Base-by-base conservation (phyloP, 1,140 invertebrate genomes). In the Monochamus saltuarius region DNA sequence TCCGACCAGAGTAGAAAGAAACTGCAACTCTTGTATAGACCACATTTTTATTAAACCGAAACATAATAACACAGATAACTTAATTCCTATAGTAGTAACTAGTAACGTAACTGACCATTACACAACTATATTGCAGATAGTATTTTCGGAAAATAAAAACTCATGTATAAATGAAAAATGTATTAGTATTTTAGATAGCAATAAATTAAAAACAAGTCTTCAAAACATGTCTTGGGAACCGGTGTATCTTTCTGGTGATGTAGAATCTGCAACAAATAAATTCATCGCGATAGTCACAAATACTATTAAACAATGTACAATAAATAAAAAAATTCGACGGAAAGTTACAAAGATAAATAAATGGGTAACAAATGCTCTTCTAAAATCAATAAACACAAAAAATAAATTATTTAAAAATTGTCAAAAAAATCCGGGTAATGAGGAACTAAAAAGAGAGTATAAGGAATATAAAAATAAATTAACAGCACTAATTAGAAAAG, bases 371-470 rank as follows among this genome's bases (percentile, higher is more conserved):
- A 45, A 45, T 10, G 42, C 42, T 7, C 7, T 45, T 9, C 9
- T 45, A 7, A 45, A 45, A 14, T 45, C 42, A 11, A 45, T 7
- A 45, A 45, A 45, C 16, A 45, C 42, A 11, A 45, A 45, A 45
- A 45, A 45, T 45, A 14, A 45, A 10, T 11, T 45, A 14, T 45
- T 11, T 45, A 45, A 45, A 45, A 45, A 45, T 11, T 7, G 7
- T 9, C 42, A 45, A 45, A 45, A 45, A 45, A 14, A 45, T 45
- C 42, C 42, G 42, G 42, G n/a, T 38, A 38, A 38, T 38, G 37
- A 38, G n/a, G 37, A 7, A 8, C n/a, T 8, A 8, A 38, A n/a
- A 38, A 38, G 37, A 38, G 37, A 38, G n/a, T 38, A 8, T n/a
- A 38, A 38, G n/a, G 7, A 7, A 8, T 38, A 38, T 38, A 38